Base-by-base conservation (phyloP, 2,113 vertebrate species). In the Bos javanicus region DNA sequence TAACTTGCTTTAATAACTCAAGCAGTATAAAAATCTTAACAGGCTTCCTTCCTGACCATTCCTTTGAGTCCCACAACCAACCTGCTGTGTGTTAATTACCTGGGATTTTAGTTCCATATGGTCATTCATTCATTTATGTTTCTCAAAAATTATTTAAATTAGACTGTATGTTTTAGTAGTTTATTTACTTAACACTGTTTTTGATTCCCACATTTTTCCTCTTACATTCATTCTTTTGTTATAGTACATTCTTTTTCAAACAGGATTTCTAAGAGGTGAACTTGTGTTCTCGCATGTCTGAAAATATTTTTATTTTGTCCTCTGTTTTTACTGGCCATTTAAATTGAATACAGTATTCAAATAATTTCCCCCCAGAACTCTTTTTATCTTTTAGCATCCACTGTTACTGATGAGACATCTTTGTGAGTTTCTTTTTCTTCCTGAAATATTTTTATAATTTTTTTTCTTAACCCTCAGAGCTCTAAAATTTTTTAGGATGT, bases 331-430 rank as follows among this genome's bases (percentile, higher is more conserved):
- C 30, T 95, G 8, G 74, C 26, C 7, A 2, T 87, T 94, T 92
- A 67, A 19, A 39, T 76, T 67, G 54, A 86, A 28, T 86, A 48
- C 76, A 80, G n/a, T 91, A 39, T 91, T 97, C 59, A 82, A 52
- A 48, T 90, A 93, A 56, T 81, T 87, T 39, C 8, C 30, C 14
- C 59, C 36, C 25, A 93, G 74, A 90, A 74, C 74, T 93, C 92
- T 71, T 54, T 78, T 67, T 52, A 46, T 88, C 43, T 93, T 81
- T n/a, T 56, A 78, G 76, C 30, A 87, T 86, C 54, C 43, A 62
- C 50, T 95, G 21, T 64, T 93, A 59, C 26, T 74, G 30, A 60
- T 88, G 64, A 96, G 81, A 96, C 83, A 83, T 92, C 89, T 93
- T 93, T 60, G 25, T 94, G 57, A 84, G 57, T 74, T 83, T 59